Conservation (phyloP, 92 coral and sea anemone genomes). For the Bergia puertoricense region DNA sequence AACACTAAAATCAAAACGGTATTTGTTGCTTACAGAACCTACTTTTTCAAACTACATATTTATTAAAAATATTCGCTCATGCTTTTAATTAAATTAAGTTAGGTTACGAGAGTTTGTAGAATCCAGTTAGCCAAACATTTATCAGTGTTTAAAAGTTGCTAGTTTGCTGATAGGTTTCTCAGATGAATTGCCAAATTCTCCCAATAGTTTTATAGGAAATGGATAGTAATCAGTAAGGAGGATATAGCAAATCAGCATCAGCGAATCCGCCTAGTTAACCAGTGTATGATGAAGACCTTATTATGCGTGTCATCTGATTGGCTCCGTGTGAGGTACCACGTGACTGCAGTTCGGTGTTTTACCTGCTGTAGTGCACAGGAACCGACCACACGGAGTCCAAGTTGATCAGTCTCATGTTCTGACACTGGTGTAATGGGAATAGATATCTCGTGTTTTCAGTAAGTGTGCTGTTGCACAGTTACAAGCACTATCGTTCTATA, state of each 20-base stretch:
- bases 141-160: too few relatives aligned
- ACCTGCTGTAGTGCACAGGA: slow-evolving; percentile 38
- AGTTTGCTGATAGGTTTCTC: too few relatives aligned
- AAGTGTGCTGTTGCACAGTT: not conserved
- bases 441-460: not conserved
- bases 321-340: slow-evolving; percentile 66
- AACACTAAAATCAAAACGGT: too few relatives aligned
- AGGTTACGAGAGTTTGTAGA: too few relatives aligned
- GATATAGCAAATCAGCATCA: not conserved
- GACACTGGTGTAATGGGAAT: slow-evolving; percentile 46
- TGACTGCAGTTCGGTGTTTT: slow-evolving; percentile 66
- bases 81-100: too few relatives aligned
- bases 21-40: too few relatives aligned
- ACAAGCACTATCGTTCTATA: not conserved
- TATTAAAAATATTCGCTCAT: too few relatives aligned
- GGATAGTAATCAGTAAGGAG: not conserved
- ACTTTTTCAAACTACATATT: too few relatives aligned
- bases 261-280: not conserved
- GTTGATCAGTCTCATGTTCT: slow-evolving; percentile 66
- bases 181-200: too few relatives aligned
- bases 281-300: slow-evolving; percentile 85
- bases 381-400: slow-evolving; percentile 40
- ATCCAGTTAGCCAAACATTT: too few relatives aligned
- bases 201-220: too few relatives aligned
- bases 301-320: slow-evolving; percentile 99